Conservation (phyloP, 1,140 invertebrate species). For the Aphis gossypii region DNA sequence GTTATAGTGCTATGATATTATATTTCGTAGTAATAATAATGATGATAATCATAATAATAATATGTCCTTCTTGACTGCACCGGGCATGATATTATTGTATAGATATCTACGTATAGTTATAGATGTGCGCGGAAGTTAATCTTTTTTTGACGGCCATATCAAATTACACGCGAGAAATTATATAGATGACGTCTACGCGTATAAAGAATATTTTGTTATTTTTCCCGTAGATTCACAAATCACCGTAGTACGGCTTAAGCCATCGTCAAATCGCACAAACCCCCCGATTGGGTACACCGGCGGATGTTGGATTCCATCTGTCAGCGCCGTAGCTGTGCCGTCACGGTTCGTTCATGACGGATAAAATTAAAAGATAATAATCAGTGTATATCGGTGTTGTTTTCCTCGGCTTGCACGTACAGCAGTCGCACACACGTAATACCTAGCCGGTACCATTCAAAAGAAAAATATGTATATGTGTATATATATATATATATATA, state of each 20-base stretch:
- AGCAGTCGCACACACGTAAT: neutral
- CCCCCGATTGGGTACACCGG: neutral
- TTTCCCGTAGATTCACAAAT: neutral
- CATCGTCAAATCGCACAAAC: neutral
- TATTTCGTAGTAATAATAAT: neutral
- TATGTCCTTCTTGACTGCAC: neutral
- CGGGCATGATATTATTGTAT: neutral
- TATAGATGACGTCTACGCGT: neutral
- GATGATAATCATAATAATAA: neutral
- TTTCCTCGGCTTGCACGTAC: conserved; percentile 39
- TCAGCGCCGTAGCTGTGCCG: neutral
- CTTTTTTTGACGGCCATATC: conserved; percentile 8
- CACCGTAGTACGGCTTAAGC: neutral
- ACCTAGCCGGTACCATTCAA: conserved; percentile 4
- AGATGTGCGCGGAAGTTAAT: neutral
- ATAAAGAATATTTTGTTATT: neutral
- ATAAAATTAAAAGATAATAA: conserved; percentile 56
- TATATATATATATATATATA: neutral
- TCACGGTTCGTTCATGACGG: conserved; percentile 34
- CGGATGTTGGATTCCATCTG: neutral
- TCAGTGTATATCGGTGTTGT: conserved; percentile 18
- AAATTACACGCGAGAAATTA: conserved; percentile 29
- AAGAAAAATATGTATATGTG: neutral
- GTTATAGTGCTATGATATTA: neutral
- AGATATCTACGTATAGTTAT: neutral